Evolutionary conservation across 1,140 invertebrate species (phyloP).

Genomic region (Holotrichia oblita): DNA sequence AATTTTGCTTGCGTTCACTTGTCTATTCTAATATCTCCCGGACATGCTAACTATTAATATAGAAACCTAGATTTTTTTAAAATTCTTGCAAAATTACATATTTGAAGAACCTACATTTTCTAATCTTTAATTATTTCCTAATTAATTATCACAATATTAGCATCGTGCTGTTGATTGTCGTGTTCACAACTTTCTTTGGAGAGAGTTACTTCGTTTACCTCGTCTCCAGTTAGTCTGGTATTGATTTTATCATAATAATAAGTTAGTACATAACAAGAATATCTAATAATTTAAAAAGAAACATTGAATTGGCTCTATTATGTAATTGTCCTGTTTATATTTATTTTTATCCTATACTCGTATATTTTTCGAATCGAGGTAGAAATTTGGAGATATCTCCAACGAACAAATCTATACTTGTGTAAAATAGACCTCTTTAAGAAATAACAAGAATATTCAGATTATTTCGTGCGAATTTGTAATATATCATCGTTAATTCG

Average conservation of each 20-base stretch:
- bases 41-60: too few species aligned
- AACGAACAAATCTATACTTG: not conserved
- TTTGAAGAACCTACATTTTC: not conserved
- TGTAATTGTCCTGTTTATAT: not conserved
- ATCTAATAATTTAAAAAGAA: not conserved
- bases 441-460: not conserved
- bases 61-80: too few species aligned
- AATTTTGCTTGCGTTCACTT: too few species aligned
- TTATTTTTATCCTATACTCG: not conserved
- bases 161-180: not conserved
- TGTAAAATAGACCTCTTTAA: not conserved
- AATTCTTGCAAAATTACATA: too few species aligned
- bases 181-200: conserved; percentile 5
- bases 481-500: not conserved
- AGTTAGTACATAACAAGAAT: not conserved
- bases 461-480: not conserved
- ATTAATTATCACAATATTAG: not conserved
- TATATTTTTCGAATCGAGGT: not conserved
- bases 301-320: not conserved
- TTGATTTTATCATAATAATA: not conserved
- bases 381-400: not conserved
- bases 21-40: too few species aligned
- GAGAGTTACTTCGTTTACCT: not conserved
- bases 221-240: not conserved
- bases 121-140: not conserved